Conservation (phyloP, 1,140 invertebrate species). For the Homalodisca vitripennis region DNA sequence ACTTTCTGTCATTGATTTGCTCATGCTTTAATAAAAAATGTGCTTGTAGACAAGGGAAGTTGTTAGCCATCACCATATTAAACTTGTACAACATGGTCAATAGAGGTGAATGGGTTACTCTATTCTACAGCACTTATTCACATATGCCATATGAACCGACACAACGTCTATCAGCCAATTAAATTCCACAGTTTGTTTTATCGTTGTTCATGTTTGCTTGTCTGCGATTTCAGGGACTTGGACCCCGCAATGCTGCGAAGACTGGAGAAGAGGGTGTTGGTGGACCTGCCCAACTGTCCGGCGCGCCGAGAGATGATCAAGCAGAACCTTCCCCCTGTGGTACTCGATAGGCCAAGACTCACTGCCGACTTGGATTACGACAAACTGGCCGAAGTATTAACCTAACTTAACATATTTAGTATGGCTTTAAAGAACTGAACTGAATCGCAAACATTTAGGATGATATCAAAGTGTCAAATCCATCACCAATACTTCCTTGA, state of each 20-base stretch:
- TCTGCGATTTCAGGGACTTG: conserved; percentile 66
- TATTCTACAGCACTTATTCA: no score
- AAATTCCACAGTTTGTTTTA: not conserved
- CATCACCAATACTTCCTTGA: not conserved
- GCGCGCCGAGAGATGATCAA: conserved; percentile 36
- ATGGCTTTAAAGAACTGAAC: no score
- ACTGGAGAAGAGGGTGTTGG: conserved; percentile 84
- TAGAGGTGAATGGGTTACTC: no score
- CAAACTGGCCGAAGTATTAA: conserved; percentile 55
- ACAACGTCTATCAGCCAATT: not conserved
- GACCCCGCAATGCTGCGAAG: conserved; percentile 84
- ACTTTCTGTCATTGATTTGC: no score
- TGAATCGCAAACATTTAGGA: no score
- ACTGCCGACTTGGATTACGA: conserved; percentile 54
- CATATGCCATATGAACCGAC: no score
- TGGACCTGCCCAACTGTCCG: conserved; percentile 47
- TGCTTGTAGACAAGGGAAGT: no score
- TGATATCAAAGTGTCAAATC: conserved; percentile 8
- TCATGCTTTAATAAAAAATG: no score
- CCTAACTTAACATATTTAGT: no score
- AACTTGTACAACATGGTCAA: no score
- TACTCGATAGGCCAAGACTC: conserved; percentile 40
- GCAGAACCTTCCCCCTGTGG: conserved; percentile 45
- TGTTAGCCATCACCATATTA: no score
- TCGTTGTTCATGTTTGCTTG: not conserved